Evolutionary conservation across 2,888 invertebrate species (phyloP), one percentile per base, ranked within the genome.

Genomic region (Halictus ligatus): DNA sequence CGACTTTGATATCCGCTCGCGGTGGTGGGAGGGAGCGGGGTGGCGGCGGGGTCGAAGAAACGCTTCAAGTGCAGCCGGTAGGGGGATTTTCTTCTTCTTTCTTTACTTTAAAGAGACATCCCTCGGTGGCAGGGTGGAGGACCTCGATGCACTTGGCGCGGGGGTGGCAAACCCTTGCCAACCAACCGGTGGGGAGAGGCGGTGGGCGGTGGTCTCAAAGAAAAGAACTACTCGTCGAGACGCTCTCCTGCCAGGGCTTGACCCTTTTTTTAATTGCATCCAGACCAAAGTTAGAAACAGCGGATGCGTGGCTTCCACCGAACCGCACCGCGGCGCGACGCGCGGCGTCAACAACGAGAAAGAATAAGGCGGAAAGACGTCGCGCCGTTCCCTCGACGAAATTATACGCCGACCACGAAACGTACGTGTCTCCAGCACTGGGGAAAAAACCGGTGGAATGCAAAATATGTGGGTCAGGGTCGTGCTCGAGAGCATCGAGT

Each of bases 231-330:
- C 89, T 89, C 87, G 83, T 88, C 84, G 84, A 88, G 87, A 87
- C 88, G 84, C 88, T 89, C 88, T 90, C 84, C 85, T 88, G 43
- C 67, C 86, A 88, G 85, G 91, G 88, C 91, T 92, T 92, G 92
- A 92, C 92, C 92, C 91, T 92, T 92, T 93, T 92, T 90, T 87
- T 92, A 94, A 94, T 94, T 94, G 92, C 92, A 90, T 91, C 90
- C 91, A 78, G 84, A 89, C 89, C 85, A 85, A 84, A 89, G 87
- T 88, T 89, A 88, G 86, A 88, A 89, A 85, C 81, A 83, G 76
- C 75, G 83, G 60, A 54, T 71, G 78, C 75, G 73, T 48, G 74
- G 12, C 71, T 71, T 72, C 75, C 40, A 43, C 75, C 48, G 64
- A 76, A 64, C 29, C 64, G 29, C 64, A 15, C 2, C 29, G 13